These are phyloP conservation scores for Craseonycteris thonglongyai DNA, from an alignment of 2,113 vertebrate genomes.

Conservation along the genomic window DNA sequence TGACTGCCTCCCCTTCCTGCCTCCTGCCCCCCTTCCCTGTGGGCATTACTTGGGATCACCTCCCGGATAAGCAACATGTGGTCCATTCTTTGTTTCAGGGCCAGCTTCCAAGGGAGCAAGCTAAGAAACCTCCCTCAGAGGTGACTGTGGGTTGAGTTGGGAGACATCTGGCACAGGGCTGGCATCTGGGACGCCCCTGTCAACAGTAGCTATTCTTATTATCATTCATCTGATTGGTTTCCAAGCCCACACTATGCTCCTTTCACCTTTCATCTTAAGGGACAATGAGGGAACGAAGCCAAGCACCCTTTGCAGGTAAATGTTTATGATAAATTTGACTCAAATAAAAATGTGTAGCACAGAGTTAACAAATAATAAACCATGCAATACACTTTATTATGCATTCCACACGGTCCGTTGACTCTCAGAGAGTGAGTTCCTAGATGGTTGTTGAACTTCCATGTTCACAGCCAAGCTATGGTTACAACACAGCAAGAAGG, in stretches of 20 bases:
- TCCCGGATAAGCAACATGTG: not conserved
- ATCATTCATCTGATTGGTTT: not conserved
- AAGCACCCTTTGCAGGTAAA: not conserved
- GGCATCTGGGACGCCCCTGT: accelerated
- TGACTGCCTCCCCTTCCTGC: not conserved
- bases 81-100: no score
- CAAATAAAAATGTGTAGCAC: not conserved
- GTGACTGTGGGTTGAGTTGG: accelerated
- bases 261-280: no score
- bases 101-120: not conserved
- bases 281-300: not conserved
- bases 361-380: not conserved
- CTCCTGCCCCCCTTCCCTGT: not conserved
- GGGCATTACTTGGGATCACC: not conserved
- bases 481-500: accelerated
- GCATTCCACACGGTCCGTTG: not conserved
- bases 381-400: not conserved
- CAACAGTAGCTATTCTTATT: accelerated
- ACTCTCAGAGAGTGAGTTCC: not conserved
- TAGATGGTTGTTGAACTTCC: accelerated
- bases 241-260: not conserved
- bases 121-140: not conserved
- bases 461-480: accelerated
- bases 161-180: not conserved
- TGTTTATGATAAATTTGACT: not conserved